Base-by-base conservation (phyloP, 1,140 invertebrate genomes). In the Drosophila lowei region DNA sequence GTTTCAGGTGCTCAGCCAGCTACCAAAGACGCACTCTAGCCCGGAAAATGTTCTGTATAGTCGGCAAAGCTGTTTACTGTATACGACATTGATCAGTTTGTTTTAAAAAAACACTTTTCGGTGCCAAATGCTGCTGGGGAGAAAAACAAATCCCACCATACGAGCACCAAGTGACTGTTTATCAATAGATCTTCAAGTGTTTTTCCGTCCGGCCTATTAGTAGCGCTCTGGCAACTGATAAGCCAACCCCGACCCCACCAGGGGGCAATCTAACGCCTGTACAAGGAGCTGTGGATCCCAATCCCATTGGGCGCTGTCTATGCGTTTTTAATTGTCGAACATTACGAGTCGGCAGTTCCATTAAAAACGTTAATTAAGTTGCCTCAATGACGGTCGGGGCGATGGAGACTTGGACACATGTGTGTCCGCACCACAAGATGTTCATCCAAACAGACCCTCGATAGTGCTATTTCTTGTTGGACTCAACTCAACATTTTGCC, bases 321-420 rank as follows among this genome's bases (percentile, higher is more conserved):
- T 70, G 70, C 75, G 50, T 65, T 73, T 85, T 86, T 85, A 85
- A 85, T 85, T 88, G 81, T 78, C 63, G 74, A 58, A 57, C 77
- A 68, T 84, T 84, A 84, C 79, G 80, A 75, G 71, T 84, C 80
- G 80, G 76, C 76, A 84, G 83, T 64, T 83, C 78, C 81, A 86
- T 86, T 86, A 86, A 86, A 80, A 86, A 83, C 62, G 81, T 77
- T 88, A 86, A 86, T 86, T 88, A 88, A 86, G 81, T 86, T 86
- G 78, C 83, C 74, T 64, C 75, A 81, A 61, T 80, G 67, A 38
- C 34, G 34, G 34, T 13, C 2, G 30, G 30, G 30, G 30, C 30
- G 30, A 30, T 30, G 8, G 8, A 67, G 72, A 74, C 68, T 61
- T 72, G 53, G 72, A 68, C 70, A 70, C 66, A 71, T 60, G 48